Evolutionary conservation across 1,140 invertebrate species (phyloP).

Genomic region (Drosophila baimaii): DNA sequence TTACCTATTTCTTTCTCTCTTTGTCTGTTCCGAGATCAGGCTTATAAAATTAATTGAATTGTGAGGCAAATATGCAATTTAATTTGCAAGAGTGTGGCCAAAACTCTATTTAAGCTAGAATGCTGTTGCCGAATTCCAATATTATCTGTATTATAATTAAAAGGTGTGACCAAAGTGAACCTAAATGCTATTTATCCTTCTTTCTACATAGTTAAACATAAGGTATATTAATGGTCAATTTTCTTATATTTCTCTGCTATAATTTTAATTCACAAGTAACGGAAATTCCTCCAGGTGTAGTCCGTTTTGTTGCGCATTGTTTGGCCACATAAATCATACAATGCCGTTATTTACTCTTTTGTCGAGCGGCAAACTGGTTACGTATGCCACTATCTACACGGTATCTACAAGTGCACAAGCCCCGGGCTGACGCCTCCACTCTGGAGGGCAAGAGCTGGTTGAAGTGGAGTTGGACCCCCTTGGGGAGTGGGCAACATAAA

Average conservation of each 20-base stretch:
- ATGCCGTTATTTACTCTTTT: conserved; percentile 64
- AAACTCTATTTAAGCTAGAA: no score
- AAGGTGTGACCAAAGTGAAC: no score
- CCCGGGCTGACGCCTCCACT: conserved; percentile 32
- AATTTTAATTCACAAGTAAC: not conserved
- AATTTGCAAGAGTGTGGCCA: no score
- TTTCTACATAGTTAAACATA: no score
- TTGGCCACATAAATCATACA: conserved; percentile 74
- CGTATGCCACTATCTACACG: conserved; percentile 48
- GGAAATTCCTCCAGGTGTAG: not conserved
- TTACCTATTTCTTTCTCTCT: not conserved
- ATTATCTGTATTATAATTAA: no score
- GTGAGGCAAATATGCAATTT: no score
- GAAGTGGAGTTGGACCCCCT: not conserved
- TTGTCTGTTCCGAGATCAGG: no score
- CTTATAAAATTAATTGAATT: no score
- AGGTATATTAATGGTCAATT: not conserved
- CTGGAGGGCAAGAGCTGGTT: conserved; percentile 17
- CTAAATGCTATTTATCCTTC: no score
- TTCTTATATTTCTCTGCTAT: not conserved
- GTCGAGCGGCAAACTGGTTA: conserved; percentile 67
- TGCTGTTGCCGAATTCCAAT: no score
- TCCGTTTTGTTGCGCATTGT: conserved; percentile 46
- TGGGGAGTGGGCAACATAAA: conserved; percentile 55
- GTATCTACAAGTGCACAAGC: conserved; percentile 52